Base-by-base conservation (phyloP, 1,140 invertebrate species). In the Diabrotica undecimpunctata region DNA sequence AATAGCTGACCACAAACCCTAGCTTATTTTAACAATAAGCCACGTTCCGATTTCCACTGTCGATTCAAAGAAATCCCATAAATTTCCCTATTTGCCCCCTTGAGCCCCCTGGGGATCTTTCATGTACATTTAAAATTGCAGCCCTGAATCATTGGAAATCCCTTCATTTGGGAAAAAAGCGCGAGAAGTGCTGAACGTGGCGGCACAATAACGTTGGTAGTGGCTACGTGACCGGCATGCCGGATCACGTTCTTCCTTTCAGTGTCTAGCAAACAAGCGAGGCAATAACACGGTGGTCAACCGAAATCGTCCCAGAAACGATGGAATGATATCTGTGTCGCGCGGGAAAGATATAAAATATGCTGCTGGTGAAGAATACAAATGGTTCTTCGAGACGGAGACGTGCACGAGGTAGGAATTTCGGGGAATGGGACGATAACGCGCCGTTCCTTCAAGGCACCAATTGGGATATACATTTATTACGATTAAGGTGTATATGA, bases 41-140 rank as follows among this genome's bases (percentile, higher is more conserved):
- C 41, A 46, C 41, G 41, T 46, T 4, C n/a, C 41, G 8, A 46
- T n/a, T 46, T n/a, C n/a, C 4, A n/a, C 5, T 6, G n/a, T 2
- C 41, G 8, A 46, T 46, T 46, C 41, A 46, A 46, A 46, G 41
- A 46, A 46, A 46, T 10, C 41, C 41, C n/a, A 46, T 46, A 46
- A 46, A 46, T 46, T 46, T 46, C n/a, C 41, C 8, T 46, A 46
- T 46, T 25, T 25, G n/a, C 41, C 41, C 41, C 41, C 41, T 46
- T 6, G 8, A 10, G 8, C 8, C 41, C 41, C 41, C 41, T n/a
- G 41, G 41, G 41, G n/a, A 46, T 46, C 41, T 46, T 46, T 46
- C 41, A 46, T 46, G 41, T 46, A 46, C 41, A 46, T 46, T 46
- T 46, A 46, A 46, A 46, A 46, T 46, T 46, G 41, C 41, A 46